Evolutionary conservation across 2,797 vertebrate species (phyloP), one percentile per base, ranked within the genome.

Genomic region (Aplochiton taeniatus): DNA sequence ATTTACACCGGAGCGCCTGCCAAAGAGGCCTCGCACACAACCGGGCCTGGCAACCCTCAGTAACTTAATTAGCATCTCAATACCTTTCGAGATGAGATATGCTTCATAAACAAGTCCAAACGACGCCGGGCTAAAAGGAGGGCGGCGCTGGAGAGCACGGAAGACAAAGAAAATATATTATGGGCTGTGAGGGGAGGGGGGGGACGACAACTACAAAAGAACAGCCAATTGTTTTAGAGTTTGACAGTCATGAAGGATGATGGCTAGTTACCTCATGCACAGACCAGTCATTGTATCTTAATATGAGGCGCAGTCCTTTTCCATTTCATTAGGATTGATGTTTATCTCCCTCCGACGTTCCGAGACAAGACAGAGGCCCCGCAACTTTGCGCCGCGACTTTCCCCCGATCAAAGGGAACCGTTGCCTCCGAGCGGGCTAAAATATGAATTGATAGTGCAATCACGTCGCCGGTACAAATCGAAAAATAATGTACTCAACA

Each of bases 401-500:
- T 77, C 20, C 75, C 86, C 75, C 86, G 75, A 87, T 75, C 31
- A 83, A 79, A 68, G 77, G 65, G 79, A 84, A 82, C 84, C 68
- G 87, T 82, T 83, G 77, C 84, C 79, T 86, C 78, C 78, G 77
- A 77, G 82, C 82, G 82, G 83, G 80, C 58, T n/a, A 80, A 77
- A 63, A 17, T 76, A 77, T 55, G 53, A 80, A 82, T 69, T 66
- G 77, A 73, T 86, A 85, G 72, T 75, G 80, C 75, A 86, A 83
- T 88, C 84, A 85, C 78, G 73, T 77, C 78, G 88, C 76, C 78
- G 78, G 84, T 80, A 74, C 76, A 84, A 84, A 88, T 83, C 77
- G 77, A 73, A 83, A 78, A 80, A 70, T 63, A 72, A 78, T 74
- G 70, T 74, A 85, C 85, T 76, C 59, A 64, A 68, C 70, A 68